These are phyloP conservation scores for Xenopus laevis DNA, from an alignment of 2,113 vertebrate genomes.

Conservation along the genomic window DNA sequence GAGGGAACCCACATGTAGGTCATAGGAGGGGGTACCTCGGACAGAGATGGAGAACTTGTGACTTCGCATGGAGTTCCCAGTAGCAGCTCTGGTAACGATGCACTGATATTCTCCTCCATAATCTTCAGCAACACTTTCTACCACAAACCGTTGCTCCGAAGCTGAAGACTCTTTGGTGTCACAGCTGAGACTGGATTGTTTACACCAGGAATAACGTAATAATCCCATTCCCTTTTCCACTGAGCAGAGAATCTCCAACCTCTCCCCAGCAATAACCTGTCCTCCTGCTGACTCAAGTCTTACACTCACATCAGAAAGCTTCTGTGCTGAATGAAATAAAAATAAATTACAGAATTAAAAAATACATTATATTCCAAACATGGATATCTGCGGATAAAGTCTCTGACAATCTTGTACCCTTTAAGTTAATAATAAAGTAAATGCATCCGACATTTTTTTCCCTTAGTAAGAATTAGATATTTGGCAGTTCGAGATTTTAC, in stretches of 20 bases:
- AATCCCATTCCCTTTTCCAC: conserved; percentile 37
- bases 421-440: too few relatives aligned
- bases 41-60: too few relatives aligned
- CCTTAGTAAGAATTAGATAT: too few relatives aligned
- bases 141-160: background rate
- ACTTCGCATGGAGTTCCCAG: too few relatives aligned
- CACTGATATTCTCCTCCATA: conserved; percentile 8
- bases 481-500: too few relatives aligned
- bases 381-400: too few relatives aligned
- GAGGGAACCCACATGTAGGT: too few relatives aligned
- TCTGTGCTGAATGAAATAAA: background rate
- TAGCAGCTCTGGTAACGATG: background rate
- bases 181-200: background rate
- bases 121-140: background rate
- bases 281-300: conserved; percentile 12
- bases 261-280: conserved; percentile 20
- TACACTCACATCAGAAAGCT: conserved; percentile 35
- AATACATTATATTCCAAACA: too few relatives aligned
- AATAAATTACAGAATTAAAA: too few relatives aligned
- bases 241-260: conserved; percentile 36
- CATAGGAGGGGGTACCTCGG: too few relatives aligned
- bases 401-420: too few relatives aligned
- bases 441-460: too few relatives aligned
- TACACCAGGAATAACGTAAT: conserved; percentile 47
- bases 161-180: conserved; percentile 11